These are phyloP conservation scores for Tetramorium alpestre DNA, from an alignment of 1,140 invertebrate genomes.

Conservation along the genomic window DNA sequence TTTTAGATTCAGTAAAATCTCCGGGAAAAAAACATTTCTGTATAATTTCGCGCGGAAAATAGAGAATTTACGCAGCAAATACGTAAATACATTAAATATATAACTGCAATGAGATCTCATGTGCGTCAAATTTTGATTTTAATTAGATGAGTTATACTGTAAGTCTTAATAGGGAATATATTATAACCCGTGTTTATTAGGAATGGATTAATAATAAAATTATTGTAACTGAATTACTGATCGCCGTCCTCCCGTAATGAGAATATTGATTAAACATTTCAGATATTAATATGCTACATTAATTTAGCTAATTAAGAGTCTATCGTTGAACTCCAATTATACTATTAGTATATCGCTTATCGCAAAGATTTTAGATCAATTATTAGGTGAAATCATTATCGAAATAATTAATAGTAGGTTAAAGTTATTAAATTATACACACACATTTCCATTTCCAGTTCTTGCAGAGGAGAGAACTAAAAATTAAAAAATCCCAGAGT, in stretches of 20 bases:
- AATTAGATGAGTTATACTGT: constrained; percentile 19
- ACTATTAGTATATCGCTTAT: constrained; percentile 19
- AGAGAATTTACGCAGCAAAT: not conserved
- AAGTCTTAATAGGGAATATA: constrained; percentile 18
- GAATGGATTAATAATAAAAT: constrained; percentile 39
- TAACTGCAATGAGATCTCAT: not conserved
- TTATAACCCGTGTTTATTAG: constrained; percentile 37
- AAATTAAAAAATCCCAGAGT: too few species aligned
- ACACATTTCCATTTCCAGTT: not conserved
- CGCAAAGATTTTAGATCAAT: constrained; percentile 45
- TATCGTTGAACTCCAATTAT: constrained; percentile 44
- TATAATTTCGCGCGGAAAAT: not conserved
- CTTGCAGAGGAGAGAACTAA: not conserved
- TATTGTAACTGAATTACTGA: constrained; percentile 31
- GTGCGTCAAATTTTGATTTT: constrained; percentile 14
- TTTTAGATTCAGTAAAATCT: not conserved
- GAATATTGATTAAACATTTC: constrained; percentile 57
- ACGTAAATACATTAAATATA: not conserved
- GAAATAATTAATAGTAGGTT: constrained; percentile 21
- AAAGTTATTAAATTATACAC: constrained; percentile 17
- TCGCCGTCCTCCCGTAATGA: not conserved
- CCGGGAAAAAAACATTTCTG: not conserved
- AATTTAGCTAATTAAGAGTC: constrained; percentile 51
- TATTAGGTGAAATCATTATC: constrained; percentile 28
- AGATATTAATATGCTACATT: constrained; percentile 51